Percentiles rank a stretch among this genome's conserved stretches.
Conservation (phyloP, 2,113 vertebrate species). For the Dasyornis broadbenti region DNA sequence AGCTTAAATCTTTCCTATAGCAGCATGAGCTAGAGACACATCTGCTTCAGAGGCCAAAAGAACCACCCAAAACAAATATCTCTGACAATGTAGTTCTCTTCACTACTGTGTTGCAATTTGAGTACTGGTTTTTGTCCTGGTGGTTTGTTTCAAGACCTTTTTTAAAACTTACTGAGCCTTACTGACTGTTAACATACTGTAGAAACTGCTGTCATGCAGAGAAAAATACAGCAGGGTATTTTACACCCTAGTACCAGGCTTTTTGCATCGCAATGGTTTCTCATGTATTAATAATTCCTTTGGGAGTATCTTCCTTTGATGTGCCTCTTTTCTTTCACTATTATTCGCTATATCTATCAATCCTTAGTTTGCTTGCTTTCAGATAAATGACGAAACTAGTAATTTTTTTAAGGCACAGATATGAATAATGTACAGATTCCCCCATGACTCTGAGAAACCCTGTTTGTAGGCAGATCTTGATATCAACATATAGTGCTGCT, state of each 20-base stretch:
- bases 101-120: background rate
- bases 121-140: background rate
- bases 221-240: background rate
- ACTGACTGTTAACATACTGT: background rate
- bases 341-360: background rate
- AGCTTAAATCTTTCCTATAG: background rate
- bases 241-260: background rate
- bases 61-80: rapidly evolving
- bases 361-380: background rate
- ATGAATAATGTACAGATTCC: background rate
- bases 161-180: background rate
- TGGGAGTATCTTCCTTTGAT: background rate
- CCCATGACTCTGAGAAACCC: background rate
- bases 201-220: background rate
- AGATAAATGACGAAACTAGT: background rate
- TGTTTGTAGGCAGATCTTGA: background rate
- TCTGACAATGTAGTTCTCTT: background rate
- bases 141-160: background rate
- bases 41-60: background rate
- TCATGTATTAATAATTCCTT: background rate
- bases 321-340: background rate
- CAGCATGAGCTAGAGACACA: background rate
- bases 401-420: background rate
- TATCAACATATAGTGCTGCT: background rate
- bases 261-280: background rate